A percentile compares a stretch with the other conserved stretches of the same genome.
These are phyloP conservation scores for Ceratotherium simum DNA, from an alignment of 2,113 vertebrate genomes.

Conservation along the genomic window DNA sequence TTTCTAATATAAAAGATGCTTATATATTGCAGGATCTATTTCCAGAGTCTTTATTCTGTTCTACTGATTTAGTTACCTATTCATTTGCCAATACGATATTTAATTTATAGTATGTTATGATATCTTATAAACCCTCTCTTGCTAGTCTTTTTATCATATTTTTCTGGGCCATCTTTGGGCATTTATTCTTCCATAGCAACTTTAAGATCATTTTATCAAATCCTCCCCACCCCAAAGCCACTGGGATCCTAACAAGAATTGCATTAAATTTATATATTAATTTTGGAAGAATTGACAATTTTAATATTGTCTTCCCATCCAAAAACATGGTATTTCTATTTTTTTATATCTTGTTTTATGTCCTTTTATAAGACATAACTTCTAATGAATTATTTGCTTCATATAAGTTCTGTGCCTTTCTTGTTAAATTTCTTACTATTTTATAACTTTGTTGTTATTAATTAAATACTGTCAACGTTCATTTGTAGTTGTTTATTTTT, in stretches of 20 bases:
- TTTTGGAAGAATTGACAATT: conserved; percentile 16
- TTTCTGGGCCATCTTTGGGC: not conserved
- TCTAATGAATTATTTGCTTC: conserved; percentile 29
- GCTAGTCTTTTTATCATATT: not conserved
- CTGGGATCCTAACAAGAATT: not conserved
- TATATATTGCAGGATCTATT: not conserved
- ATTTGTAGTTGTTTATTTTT: conserved; percentile 13
- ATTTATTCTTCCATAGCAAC: conserved; percentile 34
- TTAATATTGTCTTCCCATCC: conserved; percentile 14
- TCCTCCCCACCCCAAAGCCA: not conserved
- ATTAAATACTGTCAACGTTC: not conserved
- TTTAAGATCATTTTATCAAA: conserved; percentile 50
- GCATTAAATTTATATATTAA: conserved; percentile 38
- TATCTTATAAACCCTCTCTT: not conserved
- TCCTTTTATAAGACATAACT: not conserved
- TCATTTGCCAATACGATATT: not conserved
- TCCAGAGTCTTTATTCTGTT: not conserved
- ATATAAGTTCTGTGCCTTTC: not conserved
- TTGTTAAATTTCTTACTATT: conserved; percentile 39
- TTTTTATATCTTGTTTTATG: not conserved
- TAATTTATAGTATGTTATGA: conserved; percentile 7
- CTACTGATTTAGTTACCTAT: not conserved
- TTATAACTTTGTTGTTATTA: conserved; percentile 26
- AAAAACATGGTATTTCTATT: not conserved
- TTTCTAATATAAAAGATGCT: conserved; percentile 3